phyloP scores from a whole-genome alignment of 2,113 vertebrate species.

The Equus quagga region DNA sequence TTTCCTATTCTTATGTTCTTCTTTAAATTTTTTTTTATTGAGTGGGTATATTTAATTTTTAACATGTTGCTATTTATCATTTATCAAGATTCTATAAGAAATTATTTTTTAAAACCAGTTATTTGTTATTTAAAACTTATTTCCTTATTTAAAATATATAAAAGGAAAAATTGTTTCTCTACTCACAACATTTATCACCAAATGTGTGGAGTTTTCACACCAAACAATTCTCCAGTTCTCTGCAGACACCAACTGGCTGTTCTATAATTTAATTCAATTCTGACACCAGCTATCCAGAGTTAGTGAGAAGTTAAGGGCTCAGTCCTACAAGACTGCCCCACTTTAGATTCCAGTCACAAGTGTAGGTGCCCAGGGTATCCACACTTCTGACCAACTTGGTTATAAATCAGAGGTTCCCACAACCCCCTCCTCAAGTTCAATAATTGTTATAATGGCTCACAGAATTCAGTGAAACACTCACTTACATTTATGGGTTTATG shows the following conservation, averaged over 20 bases:
- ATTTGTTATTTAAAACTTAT: not conserved
- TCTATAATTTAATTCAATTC: not conserved
- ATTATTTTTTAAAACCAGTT: not conserved
- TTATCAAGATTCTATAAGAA: constrained; percentile 34
- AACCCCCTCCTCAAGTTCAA: not conserved
- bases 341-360: not conserved
- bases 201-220: not conserved
- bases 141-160: constrained; percentile 35
- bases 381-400: not conserved
- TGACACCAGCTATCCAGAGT: not conserved
- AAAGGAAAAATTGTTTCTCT: not conserved
- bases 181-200: not conserved
- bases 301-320: not conserved
- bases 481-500: not conserved
- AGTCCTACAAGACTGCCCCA: not conserved
- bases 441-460: not conserved
- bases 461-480: not conserved
- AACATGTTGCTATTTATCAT: not conserved
- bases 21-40: not conserved
- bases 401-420: not conserved
- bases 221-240: not conserved
- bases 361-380: not conserved
- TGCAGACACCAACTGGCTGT: not conserved
- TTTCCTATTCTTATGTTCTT: not conserved
- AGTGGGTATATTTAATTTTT: not conserved